Percentiles rank a stretch among this genome's conserved stretches.
Conservation (phyloP, 1,140 invertebrate genomes). For the Acromyrmex charruanus region DNA sequence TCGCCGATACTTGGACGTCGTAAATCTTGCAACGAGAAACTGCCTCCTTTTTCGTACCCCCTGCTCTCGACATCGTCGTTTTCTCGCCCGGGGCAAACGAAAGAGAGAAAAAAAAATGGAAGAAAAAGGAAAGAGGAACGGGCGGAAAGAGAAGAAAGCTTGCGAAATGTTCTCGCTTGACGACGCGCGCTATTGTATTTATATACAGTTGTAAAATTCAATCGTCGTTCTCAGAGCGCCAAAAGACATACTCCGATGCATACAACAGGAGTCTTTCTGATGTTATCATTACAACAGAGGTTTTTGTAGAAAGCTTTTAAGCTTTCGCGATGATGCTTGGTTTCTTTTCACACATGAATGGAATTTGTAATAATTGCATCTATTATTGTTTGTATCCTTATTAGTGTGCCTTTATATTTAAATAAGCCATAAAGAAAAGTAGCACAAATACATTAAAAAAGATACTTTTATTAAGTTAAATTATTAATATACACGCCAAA, state of each 20-base stretch:
- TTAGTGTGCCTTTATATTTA: too few relatives aligned
- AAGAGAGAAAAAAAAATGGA: neutral
- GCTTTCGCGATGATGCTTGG: neutral
- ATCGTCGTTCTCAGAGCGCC: constrained; percentile 22
- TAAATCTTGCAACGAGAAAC: constrained; percentile 76
- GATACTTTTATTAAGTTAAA: too few relatives aligned
- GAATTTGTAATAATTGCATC: too few relatives aligned
- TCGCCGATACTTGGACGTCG: constrained; percentile 62
- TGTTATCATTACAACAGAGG: constrained; percentile 18
- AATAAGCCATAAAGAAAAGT: too few relatives aligned
- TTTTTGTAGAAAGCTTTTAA: constrained; percentile 1
- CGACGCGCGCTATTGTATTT: constrained; percentile 39
- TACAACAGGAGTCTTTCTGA: neutral
- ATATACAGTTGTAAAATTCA: constrained; percentile 56
- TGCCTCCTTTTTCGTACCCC: constrained; percentile 46
- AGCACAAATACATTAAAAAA: too few relatives aligned
- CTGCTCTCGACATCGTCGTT: constrained; percentile 27
- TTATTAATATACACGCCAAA: too few relatives aligned
- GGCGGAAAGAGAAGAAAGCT: constrained; percentile 23
- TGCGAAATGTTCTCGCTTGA: constrained; percentile 48
- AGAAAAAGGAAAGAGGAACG: neutral
- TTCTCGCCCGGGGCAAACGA: constrained; percentile 44
- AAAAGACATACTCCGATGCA: neutral
- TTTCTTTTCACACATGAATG: too few relatives aligned
- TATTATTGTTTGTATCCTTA: too few relatives aligned